A percentile compares a stretch with the other conserved stretches of the same genome.
These are phyloP conservation scores for Meloidogyne chitwoodi DNA, from an alignment of 1,140 invertebrate genomes.

Conservation along the genomic window DNA sequence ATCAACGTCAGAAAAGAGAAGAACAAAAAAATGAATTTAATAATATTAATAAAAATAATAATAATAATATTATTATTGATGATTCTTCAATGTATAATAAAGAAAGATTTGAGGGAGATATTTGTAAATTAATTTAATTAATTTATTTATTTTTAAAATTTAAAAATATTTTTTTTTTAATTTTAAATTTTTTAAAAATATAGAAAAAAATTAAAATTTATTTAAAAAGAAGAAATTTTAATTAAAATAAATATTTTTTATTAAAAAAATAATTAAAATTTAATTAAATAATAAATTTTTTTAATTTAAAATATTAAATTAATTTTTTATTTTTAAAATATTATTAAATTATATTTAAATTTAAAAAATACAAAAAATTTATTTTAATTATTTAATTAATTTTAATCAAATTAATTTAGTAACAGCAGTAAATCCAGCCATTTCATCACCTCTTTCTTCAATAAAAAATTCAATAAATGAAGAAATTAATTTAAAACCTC, in stretches of 20 bases:
- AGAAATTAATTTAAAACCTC: constrained; percentile 34
- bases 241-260: too few relatives aligned
- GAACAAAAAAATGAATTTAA: not conserved
- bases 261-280: too few relatives aligned
- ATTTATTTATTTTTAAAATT: not conserved
- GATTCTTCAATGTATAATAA: constrained; percentile 57
- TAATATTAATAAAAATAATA: too few relatives aligned
- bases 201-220: too few relatives aligned
- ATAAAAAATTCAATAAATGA: constrained; percentile 45
- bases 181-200: not conserved
- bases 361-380: not conserved
- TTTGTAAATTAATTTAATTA: constrained; percentile 29
- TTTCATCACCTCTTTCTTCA: constrained; percentile 28
- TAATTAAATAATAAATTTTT: too few relatives aligned
- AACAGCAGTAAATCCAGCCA: constrained; percentile 31
- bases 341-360: not conserved
- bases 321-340: not conserved
- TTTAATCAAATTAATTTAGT: constrained; percentile 38
- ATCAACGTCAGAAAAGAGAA: constrained; percentile 5
- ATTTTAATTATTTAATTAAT: not conserved
- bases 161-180: not conserved
- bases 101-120: constrained; percentile 54
- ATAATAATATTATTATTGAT: too few relatives aligned
- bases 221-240: too few relatives aligned
- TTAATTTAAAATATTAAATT: not conserved